Conservation (phyloP, 1,140 invertebrate species). For the Harlomillsia oculata region DNA sequence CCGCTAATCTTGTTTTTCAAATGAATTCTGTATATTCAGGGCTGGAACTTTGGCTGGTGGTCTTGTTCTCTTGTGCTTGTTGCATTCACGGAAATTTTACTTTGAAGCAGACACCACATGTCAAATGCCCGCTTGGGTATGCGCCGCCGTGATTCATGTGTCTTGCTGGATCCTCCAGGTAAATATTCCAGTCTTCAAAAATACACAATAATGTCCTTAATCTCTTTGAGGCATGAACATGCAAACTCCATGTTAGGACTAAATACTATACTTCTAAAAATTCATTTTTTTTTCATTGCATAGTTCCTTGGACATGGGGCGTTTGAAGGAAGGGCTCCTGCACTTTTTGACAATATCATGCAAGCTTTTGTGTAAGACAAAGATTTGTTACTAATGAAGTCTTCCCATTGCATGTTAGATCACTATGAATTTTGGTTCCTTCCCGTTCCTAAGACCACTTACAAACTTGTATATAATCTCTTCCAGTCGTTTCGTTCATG, state of each 20-base stretch:
- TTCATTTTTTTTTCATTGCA: not conserved
- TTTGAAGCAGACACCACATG: conserved; percentile 2
- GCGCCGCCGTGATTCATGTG: conserved; percentile 29
- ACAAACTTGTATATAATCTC: not conserved
- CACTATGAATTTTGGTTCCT: no score
- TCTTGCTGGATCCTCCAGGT: conserved; percentile 33
- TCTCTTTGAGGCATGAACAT: no score
- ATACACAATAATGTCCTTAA: not conserved
- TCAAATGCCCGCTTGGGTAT: conserved; percentile 25
- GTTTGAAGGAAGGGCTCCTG: conserved; percentile 36
- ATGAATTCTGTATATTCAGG: conserved; percentile 9
- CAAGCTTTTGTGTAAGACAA: conserved; percentile 33
- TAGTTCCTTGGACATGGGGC: conserved; percentile 36
- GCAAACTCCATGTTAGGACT: no score
- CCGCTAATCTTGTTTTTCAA: no score
- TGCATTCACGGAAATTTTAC: conserved; percentile 24
- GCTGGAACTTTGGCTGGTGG: conserved; percentile 27
- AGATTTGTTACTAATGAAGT: no score
- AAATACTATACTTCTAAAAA: not conserved
- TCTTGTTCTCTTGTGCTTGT: conserved; percentile 21
- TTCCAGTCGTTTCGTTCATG: not conserved
- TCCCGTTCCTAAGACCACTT: no score
- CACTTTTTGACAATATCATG: conserved; percentile 32
- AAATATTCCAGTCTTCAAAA: not conserved
- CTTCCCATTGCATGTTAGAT: no score